Conservation (phyloP, 2,797 vertebrate genomes). For the Tamandua tetradactyla region DNA sequence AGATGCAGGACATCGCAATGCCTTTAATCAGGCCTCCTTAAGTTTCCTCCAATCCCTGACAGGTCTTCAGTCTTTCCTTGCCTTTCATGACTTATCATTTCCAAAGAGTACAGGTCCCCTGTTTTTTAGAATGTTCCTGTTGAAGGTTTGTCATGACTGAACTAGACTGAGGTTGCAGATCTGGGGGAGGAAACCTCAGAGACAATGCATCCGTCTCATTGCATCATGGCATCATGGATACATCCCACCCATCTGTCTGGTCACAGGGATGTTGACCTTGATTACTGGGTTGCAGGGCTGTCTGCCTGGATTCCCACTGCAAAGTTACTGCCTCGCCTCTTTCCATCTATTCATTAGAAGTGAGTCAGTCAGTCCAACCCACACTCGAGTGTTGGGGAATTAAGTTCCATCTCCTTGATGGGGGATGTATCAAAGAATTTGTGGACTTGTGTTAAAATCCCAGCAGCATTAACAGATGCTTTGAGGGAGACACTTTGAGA, state of each 20-base stretch:
- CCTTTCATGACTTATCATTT: background rate
- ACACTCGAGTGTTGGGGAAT: background rate
- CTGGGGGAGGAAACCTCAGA: background rate
- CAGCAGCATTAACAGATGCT: background rate
- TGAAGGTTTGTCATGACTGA: background rate
- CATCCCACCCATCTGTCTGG: accelerated
- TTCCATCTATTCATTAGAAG: background rate
- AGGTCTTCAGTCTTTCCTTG: background rate
- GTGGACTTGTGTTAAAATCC: accelerated
- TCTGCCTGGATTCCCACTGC: background rate
- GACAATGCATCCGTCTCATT: accelerated
- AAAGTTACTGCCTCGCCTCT: too few species aligned
- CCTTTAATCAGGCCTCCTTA: too few species aligned
- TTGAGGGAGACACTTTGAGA: background rate
- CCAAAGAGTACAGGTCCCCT: too few species aligned
- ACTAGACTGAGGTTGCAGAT: background rate
- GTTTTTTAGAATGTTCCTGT: accelerated
- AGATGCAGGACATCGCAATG: accelerated
- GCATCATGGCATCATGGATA: too few species aligned
- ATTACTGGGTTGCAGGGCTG: background rate
- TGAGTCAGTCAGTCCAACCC: too few species aligned
- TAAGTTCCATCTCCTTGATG: background rate
- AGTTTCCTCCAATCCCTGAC: background rate
- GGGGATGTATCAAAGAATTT: background rate
- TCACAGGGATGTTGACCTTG: accelerated